Base-by-base conservation (phyloP, 2,888 invertebrate species). In the Yponomeuta malinellus region DNA sequence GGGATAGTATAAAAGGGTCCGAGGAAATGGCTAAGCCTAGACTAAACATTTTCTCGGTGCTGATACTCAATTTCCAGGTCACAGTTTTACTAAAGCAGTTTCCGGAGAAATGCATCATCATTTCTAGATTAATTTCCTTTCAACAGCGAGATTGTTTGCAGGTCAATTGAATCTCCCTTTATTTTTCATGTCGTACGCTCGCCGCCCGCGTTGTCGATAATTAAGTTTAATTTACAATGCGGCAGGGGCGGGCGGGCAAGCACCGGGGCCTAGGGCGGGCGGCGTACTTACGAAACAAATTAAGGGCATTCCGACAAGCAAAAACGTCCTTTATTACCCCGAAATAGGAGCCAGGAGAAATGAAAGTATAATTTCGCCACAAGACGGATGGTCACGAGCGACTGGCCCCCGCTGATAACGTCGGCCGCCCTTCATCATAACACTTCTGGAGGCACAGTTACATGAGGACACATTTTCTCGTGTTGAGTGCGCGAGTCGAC, bases 361-460 rank as follows among this genome's bases (percentile, higher is more conserved):
- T 15, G 12, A 59, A 59, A 59, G 5, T 59, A 59, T 15, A 59
- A 59, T 59, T 59, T 59, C 52, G 15, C 52, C 52, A 59, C 85
- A 88, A 81, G 87, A 89, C 89, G 89, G 84, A 83, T 82, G 84
- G 87, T 84, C 88, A 89, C 89, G 89, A 83, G 82, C 85, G 81
- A 72, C 84, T 86, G 87, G 74, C 76, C 74, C 74, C 74, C 75
- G 74, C 78, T 78, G 88, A 88, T 88, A 87, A 79, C 80, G 77
- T 74, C 71, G 52, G 33, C 67, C 73, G 59, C 74, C 70, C 72
- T 33, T 70, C 73, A 73, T 73, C 74, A 74, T 78, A 77, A 75
- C 71, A 70, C 70, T 74, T 77, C 79, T 77, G 74, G 78, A 76
- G 73, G 78, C 52, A 15, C 52, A 59, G 52, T 59, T 59, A 59